Conservation (phyloP, 2,113 vertebrate species). For the Neopipo cinnamomea region DNA sequence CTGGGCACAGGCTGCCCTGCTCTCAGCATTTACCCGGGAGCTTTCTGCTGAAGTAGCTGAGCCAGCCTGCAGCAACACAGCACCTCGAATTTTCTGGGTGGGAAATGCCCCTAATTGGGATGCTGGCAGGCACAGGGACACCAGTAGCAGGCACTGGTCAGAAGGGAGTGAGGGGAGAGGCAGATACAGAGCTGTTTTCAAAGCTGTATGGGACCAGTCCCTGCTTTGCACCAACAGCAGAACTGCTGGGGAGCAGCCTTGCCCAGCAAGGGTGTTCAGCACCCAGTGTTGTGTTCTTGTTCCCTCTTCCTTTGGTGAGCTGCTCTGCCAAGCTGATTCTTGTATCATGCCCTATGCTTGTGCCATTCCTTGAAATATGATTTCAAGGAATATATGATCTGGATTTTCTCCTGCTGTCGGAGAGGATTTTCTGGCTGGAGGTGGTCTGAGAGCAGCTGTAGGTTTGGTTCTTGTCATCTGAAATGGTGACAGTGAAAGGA, state of each 20-base stretch:
- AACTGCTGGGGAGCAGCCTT: accelerated
- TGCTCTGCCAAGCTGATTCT: neutral
- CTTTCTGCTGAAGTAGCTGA: accelerated
- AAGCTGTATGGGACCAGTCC: accelerated
- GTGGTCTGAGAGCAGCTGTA: neutral
- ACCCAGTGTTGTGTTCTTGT: neutral
- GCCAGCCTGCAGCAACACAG: neutral
- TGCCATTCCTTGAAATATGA: accelerated
- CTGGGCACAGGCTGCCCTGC: neutral
- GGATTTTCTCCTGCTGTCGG: neutral
- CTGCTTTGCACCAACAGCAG: accelerated
- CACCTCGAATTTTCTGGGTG: accelerated
- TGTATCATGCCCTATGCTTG: accelerated
- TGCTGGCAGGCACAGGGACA: neutral
- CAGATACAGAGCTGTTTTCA: neutral
- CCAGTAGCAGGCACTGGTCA: accelerated
- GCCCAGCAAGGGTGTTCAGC: accelerated
- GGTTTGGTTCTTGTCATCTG: neutral
- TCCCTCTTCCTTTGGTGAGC: neutral
- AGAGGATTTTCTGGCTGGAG: neutral
- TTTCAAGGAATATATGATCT: neutral
- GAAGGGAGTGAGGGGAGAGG: no score
- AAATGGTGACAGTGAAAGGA: neutral
- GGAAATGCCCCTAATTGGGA: neutral
- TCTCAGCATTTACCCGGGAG: accelerated